A percentile compares a stretch with the other conserved stretches of the same genome.
These are phyloP conservation scores for Campoplex nolae DNA, from an alignment of 2,888 invertebrate species.

Conservation along the genomic window DNA sequence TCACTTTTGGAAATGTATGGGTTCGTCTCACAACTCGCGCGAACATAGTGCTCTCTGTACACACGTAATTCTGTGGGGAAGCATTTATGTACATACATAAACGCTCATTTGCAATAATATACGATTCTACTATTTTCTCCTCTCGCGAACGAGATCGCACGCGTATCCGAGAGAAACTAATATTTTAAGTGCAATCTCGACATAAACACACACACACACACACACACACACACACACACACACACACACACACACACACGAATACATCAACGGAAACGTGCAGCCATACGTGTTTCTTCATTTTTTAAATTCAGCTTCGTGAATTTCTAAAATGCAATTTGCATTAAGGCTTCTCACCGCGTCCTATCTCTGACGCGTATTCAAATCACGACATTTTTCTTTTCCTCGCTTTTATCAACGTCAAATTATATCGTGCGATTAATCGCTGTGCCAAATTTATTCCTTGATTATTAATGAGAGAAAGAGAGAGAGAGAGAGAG, in stretches of 20 bases:
- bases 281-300: constrained; percentile 39
- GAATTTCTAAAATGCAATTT: constrained; percentile 59
- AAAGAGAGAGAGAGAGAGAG: too few relatives aligned
- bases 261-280: not conserved
- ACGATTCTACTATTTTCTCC: constrained; percentile 57
- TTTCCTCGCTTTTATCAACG: not conserved
- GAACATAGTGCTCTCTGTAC: constrained; percentile 40
- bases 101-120: constrained; percentile 42
- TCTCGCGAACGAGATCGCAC: constrained; percentile 58
- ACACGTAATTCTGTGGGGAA: constrained; percentile 8
- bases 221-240: constrained; percentile 21
- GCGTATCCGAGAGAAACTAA: constrained; percentile 61
- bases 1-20: constrained; percentile 57
- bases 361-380: not conserved
- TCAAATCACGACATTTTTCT: constrained; percentile 7
- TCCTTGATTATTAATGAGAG: not conserved
- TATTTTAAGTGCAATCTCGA: constrained; percentile 40
- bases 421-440: not conserved
- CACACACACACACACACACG: constrained; percentile 1
- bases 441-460: constrained; percentile 10
- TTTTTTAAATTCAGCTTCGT: constrained; percentile 36
- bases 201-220: constrained; percentile 1
- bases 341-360: constrained; percentile 4
- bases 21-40: constrained; percentile 45
- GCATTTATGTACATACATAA: not conserved